phyloP scores from a whole-genome alignment of 2,113 vertebrate genomes.

The Scopus umbretta region DNA sequence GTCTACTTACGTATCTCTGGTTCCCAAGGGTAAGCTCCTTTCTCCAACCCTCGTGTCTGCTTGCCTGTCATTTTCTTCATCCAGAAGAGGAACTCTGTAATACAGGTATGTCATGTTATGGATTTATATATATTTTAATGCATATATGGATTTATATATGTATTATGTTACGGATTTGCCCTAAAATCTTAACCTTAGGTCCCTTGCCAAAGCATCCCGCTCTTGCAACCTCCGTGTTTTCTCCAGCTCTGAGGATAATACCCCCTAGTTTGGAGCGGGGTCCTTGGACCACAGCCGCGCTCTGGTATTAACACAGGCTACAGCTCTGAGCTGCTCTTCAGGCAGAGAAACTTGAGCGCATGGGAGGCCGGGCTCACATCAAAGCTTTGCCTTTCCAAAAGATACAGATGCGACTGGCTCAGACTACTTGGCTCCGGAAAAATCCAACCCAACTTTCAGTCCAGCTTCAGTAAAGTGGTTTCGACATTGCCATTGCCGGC shows the following conservation, averaged over 20 bases:
- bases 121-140: background rate
- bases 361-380: background rate
- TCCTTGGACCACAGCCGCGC: background rate
- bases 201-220: background rate
- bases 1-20: background rate
- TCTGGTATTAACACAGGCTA: background rate
- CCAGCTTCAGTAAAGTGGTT: background rate
- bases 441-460: background rate
- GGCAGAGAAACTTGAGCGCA: background rate
- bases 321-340: background rate
- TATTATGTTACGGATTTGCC: background rate
- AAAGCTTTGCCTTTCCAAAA: background rate
- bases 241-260: background rate
- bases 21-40: background rate
- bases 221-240: background rate
- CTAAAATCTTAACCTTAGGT: background rate
- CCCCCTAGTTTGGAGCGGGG: background rate
- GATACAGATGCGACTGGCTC: background rate
- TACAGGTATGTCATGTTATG: fast-evolving
- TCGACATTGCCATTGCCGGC: background rate
- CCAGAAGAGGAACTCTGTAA: background rate
- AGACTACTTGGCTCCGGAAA: background rate
- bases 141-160: background rate
- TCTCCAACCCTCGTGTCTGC: background rate
- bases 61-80: background rate